A percentile compares a stretch with the other conserved stretches of the same genome.
phyloP scores from a whole-genome alignment of 2,888 invertebrate species.

The Fragum fragum region DNA sequence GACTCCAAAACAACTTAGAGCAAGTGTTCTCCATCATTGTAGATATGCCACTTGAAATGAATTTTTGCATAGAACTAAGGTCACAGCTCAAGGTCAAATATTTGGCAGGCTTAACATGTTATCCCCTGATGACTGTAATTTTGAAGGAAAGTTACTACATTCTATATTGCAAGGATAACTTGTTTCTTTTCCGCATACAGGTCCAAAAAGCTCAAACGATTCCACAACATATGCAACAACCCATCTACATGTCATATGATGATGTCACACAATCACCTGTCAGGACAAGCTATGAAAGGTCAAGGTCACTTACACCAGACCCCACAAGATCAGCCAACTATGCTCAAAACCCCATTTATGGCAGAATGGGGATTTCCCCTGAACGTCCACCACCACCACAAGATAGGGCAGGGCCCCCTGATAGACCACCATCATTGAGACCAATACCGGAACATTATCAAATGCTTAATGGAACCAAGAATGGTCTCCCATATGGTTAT shows the following conservation, averaged over 20 bases:
- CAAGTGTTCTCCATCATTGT: too few species aligned
- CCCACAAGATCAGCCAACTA: conserved; percentile 68
- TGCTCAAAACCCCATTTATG: conserved; percentile 76
- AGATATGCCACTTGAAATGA: too few species aligned
- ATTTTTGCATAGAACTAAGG: too few species aligned
- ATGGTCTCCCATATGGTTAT: conserved; percentile 18
- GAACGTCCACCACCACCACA: conserved; percentile 71
- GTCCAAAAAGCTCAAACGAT: conserved; percentile 71
- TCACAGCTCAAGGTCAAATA: too few species aligned
- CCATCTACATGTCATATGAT: conserved; percentile 67
- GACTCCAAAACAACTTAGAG: too few species aligned
- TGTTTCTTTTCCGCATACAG: conserved; percentile 39
- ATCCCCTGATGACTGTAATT: too few species aligned
- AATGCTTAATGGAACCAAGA: conserved; percentile 70
- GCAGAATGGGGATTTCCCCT: conserved; percentile 70
- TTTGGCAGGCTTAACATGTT: too few species aligned
- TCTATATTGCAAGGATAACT: too few species aligned
- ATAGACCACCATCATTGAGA: conserved; percentile 71
- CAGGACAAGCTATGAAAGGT: conserved; percentile 72
- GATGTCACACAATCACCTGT: conserved; percentile 67
- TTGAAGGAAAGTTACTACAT: too few species aligned
- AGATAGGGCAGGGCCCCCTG: conserved; percentile 73
- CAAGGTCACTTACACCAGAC: conserved; percentile 79
- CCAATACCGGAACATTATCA: conserved; percentile 82
- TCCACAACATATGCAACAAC: conserved; percentile 70